phyloP scores from a whole-genome alignment of 2,797 vertebrate genomes.

The Nothura maculosa region DNA sequence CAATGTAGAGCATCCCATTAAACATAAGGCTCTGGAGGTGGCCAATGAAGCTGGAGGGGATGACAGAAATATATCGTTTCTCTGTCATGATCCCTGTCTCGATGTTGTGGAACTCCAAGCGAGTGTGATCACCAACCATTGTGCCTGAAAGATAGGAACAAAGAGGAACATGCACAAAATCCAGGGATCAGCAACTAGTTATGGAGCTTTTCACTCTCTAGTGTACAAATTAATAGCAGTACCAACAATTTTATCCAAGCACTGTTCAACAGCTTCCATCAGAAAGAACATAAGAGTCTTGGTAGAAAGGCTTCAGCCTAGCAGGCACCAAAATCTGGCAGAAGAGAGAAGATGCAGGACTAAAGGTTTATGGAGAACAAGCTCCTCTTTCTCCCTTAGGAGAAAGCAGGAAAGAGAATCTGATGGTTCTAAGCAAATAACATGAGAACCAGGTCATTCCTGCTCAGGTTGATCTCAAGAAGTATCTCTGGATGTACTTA shows the following conservation, averaged over 20 bases:
- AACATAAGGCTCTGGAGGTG: slow-evolving; percentile 99
- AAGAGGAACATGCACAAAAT: not conserved
- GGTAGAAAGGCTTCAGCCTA: not conserved
- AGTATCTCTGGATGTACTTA: no score
- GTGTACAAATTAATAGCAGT: not conserved
- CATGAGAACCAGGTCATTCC: not conserved
- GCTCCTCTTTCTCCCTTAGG: not conserved
- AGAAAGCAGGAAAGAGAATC: not conserved
- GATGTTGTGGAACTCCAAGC: slow-evolving; percentile 98
- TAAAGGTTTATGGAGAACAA: not conserved
- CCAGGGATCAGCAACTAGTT: not conserved
- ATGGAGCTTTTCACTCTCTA: not conserved
- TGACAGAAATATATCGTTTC: slow-evolving; percentile 93
- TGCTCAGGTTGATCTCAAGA: not conserved
- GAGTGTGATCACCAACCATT: slow-evolving; percentile 98
- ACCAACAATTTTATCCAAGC: not conserved
- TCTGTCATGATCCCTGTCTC: slow-evolving; percentile 99
- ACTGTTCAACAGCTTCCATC: not conserved
- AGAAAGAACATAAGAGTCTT: not conserved
- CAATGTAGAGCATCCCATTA: slow-evolving; percentile 98
- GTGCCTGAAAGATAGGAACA: slow-evolving; percentile 84
- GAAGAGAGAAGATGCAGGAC: not conserved
- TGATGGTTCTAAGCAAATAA: not conserved
- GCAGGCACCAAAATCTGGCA: not conserved
- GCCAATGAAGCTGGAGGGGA: slow-evolving; percentile 98